Conservation (phyloP, 2,888 invertebrate genomes). For the Leptinotarsa peninsularis region DNA sequence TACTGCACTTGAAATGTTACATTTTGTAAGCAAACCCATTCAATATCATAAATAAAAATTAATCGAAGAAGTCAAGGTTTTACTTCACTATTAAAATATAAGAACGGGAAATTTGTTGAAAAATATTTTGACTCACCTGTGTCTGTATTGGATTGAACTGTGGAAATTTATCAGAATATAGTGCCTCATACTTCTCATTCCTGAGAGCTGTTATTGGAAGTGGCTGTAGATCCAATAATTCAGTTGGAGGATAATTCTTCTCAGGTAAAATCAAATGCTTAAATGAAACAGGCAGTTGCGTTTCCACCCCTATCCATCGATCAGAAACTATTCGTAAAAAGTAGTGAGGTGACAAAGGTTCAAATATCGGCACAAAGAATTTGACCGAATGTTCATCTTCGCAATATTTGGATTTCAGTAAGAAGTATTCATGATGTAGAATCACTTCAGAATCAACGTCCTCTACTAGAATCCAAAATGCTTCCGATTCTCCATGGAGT, state of each 20-base stretch:
- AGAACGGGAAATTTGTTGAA: too few species aligned
- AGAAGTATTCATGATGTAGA: constrained; percentile 92
- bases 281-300: constrained; percentile 91
- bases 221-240: constrained; percentile 95
- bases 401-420: constrained; percentile 94
- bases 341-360: constrained; percentile 98
- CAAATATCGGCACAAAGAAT: constrained; percentile 98
- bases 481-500: constrained; percentile 83
- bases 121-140: constrained; percentile 80
- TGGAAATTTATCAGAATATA: constrained; percentile 88
- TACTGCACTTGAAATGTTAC: too few species aligned
- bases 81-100: not conserved
- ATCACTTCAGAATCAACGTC: constrained; percentile 91
- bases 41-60: too few species aligned
- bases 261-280: constrained; percentile 97
- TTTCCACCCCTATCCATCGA: constrained; percentile 95
- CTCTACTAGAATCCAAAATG: constrained; percentile 89
- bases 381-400: constrained; percentile 96
- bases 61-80: not conserved
- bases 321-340: constrained; percentile 92
- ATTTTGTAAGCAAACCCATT: too few species aligned
- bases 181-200: constrained; percentile 85
- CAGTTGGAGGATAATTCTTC: constrained; percentile 98
- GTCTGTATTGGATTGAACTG: constrained; percentile 99
- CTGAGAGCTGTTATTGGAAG: constrained; percentile 92